These are phyloP conservation scores for Allacma fusca DNA, from an alignment of 2,888 invertebrate species.

Conservation along the genomic window DNA sequence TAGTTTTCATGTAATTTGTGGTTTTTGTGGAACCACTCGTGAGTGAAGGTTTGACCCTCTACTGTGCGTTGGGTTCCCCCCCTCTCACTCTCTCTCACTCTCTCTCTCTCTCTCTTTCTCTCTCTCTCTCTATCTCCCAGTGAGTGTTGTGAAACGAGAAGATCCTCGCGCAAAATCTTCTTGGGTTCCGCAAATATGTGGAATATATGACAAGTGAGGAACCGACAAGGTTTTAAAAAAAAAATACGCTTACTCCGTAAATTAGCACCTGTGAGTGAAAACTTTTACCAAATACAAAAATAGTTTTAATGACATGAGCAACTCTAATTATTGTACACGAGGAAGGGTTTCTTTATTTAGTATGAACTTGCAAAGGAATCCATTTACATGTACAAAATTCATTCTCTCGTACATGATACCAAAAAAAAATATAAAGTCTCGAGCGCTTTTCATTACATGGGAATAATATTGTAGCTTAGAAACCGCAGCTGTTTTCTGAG, in stretches of 20 bases:
- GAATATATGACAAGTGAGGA: slow-evolving; percentile 34
- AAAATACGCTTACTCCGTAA: slow-evolving; percentile 32
- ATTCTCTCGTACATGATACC: neutral
- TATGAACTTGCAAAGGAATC: neutral
- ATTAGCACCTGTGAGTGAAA: slow-evolving; percentile 34
- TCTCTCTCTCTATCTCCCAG: too few relatives aligned
- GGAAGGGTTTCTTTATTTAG: neutral
- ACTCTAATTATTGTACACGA: slow-evolving; percentile 9
- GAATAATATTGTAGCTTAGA: too few relatives aligned
- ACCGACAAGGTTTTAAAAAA: slow-evolving; percentile 23
- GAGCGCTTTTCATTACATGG: too few relatives aligned
- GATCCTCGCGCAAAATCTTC: too few relatives aligned
- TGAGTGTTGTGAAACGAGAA: neutral
- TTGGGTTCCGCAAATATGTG: too few relatives aligned
- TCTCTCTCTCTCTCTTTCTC: too few relatives aligned
- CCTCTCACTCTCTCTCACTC: slow-evolving; percentile 13
- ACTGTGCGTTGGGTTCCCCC: too few relatives aligned
- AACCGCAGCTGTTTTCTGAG: too few relatives aligned
- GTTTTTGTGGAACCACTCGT: too few relatives aligned
- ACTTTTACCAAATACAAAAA: slow-evolving; percentile 36
- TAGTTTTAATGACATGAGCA: slow-evolving; percentile 27
- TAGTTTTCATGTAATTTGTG: too few relatives aligned
- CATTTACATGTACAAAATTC: neutral
- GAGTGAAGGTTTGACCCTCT: too few relatives aligned
- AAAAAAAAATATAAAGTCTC: too few relatives aligned